Conservation (phyloP, 2,888 invertebrate species). For the Noctua comes region DNA sequence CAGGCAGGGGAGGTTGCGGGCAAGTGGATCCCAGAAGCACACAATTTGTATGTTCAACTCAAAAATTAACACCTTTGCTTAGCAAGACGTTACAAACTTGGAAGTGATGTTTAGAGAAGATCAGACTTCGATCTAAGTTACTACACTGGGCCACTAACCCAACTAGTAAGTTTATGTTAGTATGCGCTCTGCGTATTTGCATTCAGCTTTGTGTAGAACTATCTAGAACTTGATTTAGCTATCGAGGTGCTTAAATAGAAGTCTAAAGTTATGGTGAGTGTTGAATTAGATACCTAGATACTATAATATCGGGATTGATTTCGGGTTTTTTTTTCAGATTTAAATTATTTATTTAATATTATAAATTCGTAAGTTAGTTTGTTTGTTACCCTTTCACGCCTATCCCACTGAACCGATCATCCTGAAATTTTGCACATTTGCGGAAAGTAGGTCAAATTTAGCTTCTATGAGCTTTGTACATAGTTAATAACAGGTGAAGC, state of each 20-base stretch:
- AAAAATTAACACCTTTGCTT: not conserved
- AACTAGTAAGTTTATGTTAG: slow-evolving; percentile 17
- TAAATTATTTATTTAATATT: no score
- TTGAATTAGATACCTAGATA: not conserved
- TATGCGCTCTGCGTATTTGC: slow-evolving; percentile 17
- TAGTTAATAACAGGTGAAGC: no score
- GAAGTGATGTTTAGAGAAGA: not conserved
- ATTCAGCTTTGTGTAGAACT: slow-evolving; percentile 19
- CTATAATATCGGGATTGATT: no score
- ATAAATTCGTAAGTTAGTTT: no score
- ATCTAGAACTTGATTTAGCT: slow-evolving; percentile 4
- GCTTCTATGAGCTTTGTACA: no score
- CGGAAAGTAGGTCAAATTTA: no score
- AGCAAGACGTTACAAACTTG: not conserved
- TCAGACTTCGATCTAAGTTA: slow-evolving; percentile 27
- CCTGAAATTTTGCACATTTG: no score
- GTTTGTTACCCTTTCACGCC: no score
- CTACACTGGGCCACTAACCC: not conserved
- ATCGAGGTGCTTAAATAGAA: not conserved
- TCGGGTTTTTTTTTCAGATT: no score
- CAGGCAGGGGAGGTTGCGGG: no score
- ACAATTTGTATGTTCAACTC: not conserved
- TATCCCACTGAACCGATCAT: no score
- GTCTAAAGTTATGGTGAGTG: not conserved
- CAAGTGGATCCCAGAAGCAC: no score